phyloP scores from a whole-genome alignment of 30 jellyfish, hydroid and myxozoan genomes.

The Aurelia sp. region DNA sequence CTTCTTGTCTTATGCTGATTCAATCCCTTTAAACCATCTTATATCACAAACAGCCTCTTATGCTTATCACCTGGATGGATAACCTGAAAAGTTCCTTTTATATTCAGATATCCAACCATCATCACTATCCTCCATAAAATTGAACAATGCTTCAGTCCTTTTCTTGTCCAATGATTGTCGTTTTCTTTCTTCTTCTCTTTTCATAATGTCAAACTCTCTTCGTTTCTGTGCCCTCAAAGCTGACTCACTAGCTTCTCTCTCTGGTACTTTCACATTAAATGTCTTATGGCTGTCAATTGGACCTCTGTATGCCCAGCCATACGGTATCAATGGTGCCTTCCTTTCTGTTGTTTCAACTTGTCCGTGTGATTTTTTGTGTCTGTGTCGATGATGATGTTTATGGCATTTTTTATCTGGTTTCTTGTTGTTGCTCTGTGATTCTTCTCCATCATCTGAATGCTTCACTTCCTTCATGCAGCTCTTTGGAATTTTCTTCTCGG shows the following conservation, averaged over 20 bases:
- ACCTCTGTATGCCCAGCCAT: conserved; percentile 58
- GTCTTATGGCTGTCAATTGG: conserved; percentile 40
- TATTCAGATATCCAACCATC: conserved; percentile 44
- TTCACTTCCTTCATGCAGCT: too few relatives aligned
- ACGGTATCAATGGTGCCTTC: conserved; percentile 24
- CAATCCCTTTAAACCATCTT: too few relatives aligned
- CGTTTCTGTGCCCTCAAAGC: conserved; percentile 34
- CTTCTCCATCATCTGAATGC: background rate
- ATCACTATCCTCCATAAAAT: conserved; percentile 4
- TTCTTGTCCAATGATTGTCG: background rate
- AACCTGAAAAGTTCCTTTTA: conserved; percentile 34
- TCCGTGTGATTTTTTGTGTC: background rate
- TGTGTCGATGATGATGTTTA: background rate
- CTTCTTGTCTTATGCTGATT: too few relatives aligned
- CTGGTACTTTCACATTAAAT: conserved; percentile 31
- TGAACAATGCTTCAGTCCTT: conserved; percentile 27
- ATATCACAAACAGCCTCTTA: background rate
- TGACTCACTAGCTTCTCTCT: conserved; percentile 33
- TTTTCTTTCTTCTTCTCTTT: conserved; percentile 12
- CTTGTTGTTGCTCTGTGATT: background rate
- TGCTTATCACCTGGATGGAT: background rate
- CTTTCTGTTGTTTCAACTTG: background rate
- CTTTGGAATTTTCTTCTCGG: background rate
- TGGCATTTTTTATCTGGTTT: background rate
- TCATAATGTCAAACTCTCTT: conserved; percentile 8